A percentile compares a stretch with the other conserved stretches of the same genome.
Conservation (phyloP, 2,113 vertebrate species). For the Aptenodytes forsteri region DNA sequence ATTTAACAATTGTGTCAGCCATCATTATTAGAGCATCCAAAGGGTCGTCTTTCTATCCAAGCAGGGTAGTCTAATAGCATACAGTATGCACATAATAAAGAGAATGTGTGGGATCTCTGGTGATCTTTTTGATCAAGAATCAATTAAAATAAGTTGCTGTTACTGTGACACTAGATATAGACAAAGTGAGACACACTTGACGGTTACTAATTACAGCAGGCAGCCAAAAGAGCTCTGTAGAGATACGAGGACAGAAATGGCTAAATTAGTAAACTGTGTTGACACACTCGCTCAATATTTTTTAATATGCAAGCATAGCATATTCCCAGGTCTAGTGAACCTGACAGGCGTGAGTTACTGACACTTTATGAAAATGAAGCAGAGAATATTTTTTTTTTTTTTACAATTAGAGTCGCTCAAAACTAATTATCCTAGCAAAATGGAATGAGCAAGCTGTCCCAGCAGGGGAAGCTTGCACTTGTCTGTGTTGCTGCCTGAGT, state of each 20-base stretch:
- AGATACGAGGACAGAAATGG: slow-evolving; percentile 53
- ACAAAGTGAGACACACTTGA: slow-evolving; percentile 72
- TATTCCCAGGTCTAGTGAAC: slow-evolving; percentile 39
- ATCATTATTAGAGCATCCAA: slow-evolving; percentile 31
- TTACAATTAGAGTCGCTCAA: slow-evolving; percentile 2
- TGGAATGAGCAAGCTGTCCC: background rate
- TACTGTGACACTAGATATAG: slow-evolving; percentile 63
- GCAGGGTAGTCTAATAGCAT: slow-evolving; percentile 66
- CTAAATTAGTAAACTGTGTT: slow-evolving; percentile 56
- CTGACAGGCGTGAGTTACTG: slow-evolving; percentile 32
- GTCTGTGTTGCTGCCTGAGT: background rate
- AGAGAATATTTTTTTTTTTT: background rate
- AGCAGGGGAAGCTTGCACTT: background rate
- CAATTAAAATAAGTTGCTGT: slow-evolving; percentile 77
- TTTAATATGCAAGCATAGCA: slow-evolving; percentile 16
- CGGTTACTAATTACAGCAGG: slow-evolving; percentile 80
- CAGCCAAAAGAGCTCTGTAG: slow-evolving; percentile 49
- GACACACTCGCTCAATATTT: slow-evolving; percentile 42
- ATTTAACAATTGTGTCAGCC: slow-evolving; percentile 37
- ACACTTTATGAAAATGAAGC: slow-evolving; percentile 51
- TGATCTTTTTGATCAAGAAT: slow-evolving; percentile 75
- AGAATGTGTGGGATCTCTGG: slow-evolving; percentile 74
- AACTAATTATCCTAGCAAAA: slow-evolving; percentile 50
- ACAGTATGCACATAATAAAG: slow-evolving; percentile 59
- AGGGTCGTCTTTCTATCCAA: slow-evolving; percentile 35